Conservation (phyloP, 2,113 vertebrate species). For the Tursiops truncatus region DNA sequence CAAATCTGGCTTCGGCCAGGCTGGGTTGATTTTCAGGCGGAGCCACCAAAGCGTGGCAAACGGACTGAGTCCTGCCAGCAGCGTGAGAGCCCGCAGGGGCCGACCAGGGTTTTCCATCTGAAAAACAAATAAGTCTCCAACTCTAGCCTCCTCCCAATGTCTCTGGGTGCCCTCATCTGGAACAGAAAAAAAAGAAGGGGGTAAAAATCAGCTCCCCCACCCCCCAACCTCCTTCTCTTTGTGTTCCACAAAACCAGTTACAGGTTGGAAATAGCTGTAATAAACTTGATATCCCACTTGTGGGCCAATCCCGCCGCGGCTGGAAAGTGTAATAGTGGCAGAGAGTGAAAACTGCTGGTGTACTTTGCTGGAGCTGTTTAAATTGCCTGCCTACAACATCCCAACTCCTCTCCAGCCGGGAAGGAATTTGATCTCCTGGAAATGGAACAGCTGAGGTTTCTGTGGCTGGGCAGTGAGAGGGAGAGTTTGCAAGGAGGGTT, state of each 20-base stretch:
- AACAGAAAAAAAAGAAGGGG: not conserved
- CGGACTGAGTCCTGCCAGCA: not conserved
- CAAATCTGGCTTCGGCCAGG: not conserved
- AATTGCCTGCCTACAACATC: conserved; percentile 72
- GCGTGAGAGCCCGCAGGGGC: not conserved
- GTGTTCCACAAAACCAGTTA: conserved; percentile 81
- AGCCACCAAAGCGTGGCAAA: not conserved
- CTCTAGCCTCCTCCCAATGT: not conserved
- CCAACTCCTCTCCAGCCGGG: conserved; percentile 45
- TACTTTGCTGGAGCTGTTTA: conserved; percentile 69
- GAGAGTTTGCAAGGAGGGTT: not conserved
- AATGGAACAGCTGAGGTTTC: conserved; percentile 64
- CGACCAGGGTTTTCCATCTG: not conserved
- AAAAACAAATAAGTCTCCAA: conserved; percentile 63
- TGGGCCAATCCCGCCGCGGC: conserved; percentile 66
- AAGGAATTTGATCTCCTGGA: conserved; percentile 54
- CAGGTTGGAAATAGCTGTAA: conserved; percentile 80
- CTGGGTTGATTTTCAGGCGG: not conserved
- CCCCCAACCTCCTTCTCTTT: conserved; percentile 59
- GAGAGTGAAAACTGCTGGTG: conserved; percentile 52
- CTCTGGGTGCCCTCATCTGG: not conserved
- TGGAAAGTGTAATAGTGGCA: conserved; percentile 62
- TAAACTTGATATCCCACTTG: conserved; percentile 83
- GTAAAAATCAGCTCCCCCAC: not conserved
- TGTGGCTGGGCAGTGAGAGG: not conserved